A percentile compares a stretch with the other conserved stretches of the same genome.
Evolutionary conservation across 1,140 invertebrate species (phyloP).

Genomic region (Whitmania pigra): DNA sequence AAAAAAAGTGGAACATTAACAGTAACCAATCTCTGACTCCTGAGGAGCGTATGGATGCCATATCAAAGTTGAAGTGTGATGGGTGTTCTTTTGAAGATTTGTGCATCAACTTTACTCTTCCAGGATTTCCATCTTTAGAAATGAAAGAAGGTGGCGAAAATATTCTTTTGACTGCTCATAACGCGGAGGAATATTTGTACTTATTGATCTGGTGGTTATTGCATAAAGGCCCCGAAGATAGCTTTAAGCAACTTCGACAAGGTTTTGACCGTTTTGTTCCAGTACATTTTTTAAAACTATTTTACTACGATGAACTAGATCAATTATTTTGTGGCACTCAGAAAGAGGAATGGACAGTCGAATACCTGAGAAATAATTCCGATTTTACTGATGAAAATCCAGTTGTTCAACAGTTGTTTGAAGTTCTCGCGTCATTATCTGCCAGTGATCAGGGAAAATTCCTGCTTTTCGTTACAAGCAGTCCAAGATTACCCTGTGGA

Average conservation of each 20-base stretch:
- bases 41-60: too few relatives aligned
- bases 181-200: conserved; percentile 73
- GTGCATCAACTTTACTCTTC: conserved; percentile 83
- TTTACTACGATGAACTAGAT: conserved; percentile 50
- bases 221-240: too few relatives aligned
- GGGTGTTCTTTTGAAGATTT: conserved; percentile 78
- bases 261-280: too few relatives aligned
- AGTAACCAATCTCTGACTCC: too few relatives aligned
- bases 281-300: too few relatives aligned
- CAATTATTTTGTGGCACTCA: conserved; percentile 84
- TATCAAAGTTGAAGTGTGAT: conserved; percentile 52
- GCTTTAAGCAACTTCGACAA: too few relatives aligned
- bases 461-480: conserved; percentile 94
- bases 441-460: conserved; percentile 84
- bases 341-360: conserved; percentile 63
- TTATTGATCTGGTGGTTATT: too few relatives aligned
- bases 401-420: conserved; percentile 83
- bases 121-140: conserved; percentile 82
- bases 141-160: conserved; percentile 82
- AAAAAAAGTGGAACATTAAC: too few relatives aligned
- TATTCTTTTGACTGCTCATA: conserved; percentile 74
- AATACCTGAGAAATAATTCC: conserved; percentile 79
- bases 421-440: conserved; percentile 77
- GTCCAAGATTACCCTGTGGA: conserved; percentile 88
- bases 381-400: conserved; percentile 80